Evolutionary conservation across 2,888 invertebrate genomes (phyloP), one percentile per base, ranked within the genome.

Genomic region (Nymphalis polychloros): DNA sequence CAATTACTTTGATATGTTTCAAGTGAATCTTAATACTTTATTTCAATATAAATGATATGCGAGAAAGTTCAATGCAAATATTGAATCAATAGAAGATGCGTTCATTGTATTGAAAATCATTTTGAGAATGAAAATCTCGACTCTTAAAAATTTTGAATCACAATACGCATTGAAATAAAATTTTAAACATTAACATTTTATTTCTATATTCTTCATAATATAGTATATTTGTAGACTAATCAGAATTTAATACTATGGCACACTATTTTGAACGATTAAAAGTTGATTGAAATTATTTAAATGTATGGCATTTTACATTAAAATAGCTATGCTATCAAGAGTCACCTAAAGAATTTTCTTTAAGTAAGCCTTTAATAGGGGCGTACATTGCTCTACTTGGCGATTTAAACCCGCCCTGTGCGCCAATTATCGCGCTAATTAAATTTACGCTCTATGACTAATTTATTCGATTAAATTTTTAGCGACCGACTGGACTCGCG

Each of bases 371-470:
- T 73, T 73, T 75, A 69, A 76, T 74, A 64, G 68, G 65, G 72
- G 67, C 68, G 68, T 65, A 68, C 66, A 67, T 65, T 71, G 77
- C 68, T 77, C 79, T 80, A 77, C 77, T 78, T 78, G 73, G 74
- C 74, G 76, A 78, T 80, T 72, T 72, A 75, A 74, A 71, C 74
- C 75, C 73, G 70, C 72, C 69, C 74, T 74, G 75, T 74, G 77
- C 80, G 70, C 79, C 85, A 88, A 89, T 89, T 87, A 86, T 81
- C 81, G 79, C 89, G 84, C 82, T 89, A 88, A 89, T 90, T 90
- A 90, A 88, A 85, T 85, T 81, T 78, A 81, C 82, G 83, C 80
- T 81, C 78, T 78, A 88, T 88, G 85, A 90, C 89, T 89, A 90
- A 90, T 90, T 89, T 89, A 85, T 84, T 80, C 79, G 81, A 83